A percentile compares a stretch with the other conserved stretches of the same genome.
phyloP scores from a whole-genome alignment of 2,797 vertebrate species.

The Taeniopygia guttata region DNA sequence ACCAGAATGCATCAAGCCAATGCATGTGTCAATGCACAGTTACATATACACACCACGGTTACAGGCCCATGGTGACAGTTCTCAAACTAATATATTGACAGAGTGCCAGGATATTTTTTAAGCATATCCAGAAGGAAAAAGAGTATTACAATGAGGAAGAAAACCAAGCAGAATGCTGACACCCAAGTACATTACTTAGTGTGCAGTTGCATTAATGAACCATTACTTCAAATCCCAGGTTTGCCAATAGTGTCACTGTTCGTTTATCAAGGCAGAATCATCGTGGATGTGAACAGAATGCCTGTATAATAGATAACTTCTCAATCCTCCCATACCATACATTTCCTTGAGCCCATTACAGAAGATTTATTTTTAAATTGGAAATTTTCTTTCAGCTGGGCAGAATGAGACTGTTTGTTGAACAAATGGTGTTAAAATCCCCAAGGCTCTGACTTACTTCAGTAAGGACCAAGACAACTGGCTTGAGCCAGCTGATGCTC shows the following conservation, averaged over 20 bases:
- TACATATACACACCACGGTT: neutral
- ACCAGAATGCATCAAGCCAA: constrained; percentile 39
- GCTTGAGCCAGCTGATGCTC: constrained; percentile 39
- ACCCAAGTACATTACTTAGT: constrained; percentile 36
- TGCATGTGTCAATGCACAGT: constrained; percentile 42
- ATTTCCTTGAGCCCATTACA: constrained; percentile 60
- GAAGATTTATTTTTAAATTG: constrained; percentile 68
- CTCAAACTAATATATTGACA: constrained; percentile 49
- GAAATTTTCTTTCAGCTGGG: constrained; percentile 11
- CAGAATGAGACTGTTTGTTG: constrained; percentile 57
- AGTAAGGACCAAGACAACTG: constrained; percentile 13
- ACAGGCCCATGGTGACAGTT: neutral
- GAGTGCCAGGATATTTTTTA: constrained; percentile 13
- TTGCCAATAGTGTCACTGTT: constrained; percentile 36
- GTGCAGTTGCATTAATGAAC: constrained; percentile 67
- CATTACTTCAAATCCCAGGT: constrained; percentile 57
- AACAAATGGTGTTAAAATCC: constrained; percentile 65
- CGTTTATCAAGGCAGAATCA: constrained; percentile 55
- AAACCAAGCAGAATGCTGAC: constrained; percentile 21
- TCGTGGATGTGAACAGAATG: constrained; percentile 39
- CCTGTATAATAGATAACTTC: constrained; percentile 5
- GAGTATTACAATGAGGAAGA: constrained; percentile 3
- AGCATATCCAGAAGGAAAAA: constrained; percentile 4
- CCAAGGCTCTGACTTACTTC: constrained; percentile 33
- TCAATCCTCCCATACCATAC: constrained; percentile 9